Conservation (phyloP, 2,888 invertebrate genomes). For the Drosophila quinaria region DNA sequence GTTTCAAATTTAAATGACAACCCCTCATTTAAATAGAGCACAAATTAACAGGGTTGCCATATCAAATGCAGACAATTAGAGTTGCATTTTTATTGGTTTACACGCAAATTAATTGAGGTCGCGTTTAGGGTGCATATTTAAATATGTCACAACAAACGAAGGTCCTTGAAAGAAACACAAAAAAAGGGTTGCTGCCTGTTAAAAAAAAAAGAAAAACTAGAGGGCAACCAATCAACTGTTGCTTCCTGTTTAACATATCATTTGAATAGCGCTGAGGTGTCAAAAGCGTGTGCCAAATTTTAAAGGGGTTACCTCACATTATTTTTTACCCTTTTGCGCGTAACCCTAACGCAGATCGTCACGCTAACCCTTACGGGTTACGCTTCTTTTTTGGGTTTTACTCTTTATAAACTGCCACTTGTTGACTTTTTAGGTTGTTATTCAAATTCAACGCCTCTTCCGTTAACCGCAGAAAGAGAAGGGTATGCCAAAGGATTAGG, state of each 20-base stretch:
- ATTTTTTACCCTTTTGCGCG: slow-evolving; percentile 6
- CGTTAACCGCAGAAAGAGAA: slow-evolving; percentile 29
- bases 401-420: slow-evolving; percentile 56
- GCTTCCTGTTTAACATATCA: slow-evolving; percentile 74
- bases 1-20: slow-evolving; percentile 39
- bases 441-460: slow-evolving; percentile 70
- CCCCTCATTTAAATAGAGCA: slow-evolving; percentile 50
- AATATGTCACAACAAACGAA: slow-evolving; percentile 54
- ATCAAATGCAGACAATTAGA: slow-evolving; percentile 69
- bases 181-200: slow-evolving; percentile 51
- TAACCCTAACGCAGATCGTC: background rate
- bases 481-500: slow-evolving; percentile 35
- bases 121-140: slow-evolving; percentile 46
- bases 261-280: slow-evolving; percentile 77
- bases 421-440: slow-evolving; percentile 59
- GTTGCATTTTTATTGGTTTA: slow-evolving; percentile 76
- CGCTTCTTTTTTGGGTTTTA: slow-evolving; percentile 17
- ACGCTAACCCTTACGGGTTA: slow-evolving; percentile 41
- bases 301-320: slow-evolving; percentile 30
- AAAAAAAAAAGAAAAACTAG: slow-evolving; percentile 5
- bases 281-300: slow-evolving; percentile 36
- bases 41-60: slow-evolving; percentile 64
- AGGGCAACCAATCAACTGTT: slow-evolving; percentile 68
- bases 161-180: slow-evolving; percentile 16
- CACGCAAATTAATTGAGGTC: slow-evolving; percentile 69